Evolutionary conservation across 1,140 invertebrate species (phyloP).

Genomic region (Meloidogyne chitwoodi): DNA sequence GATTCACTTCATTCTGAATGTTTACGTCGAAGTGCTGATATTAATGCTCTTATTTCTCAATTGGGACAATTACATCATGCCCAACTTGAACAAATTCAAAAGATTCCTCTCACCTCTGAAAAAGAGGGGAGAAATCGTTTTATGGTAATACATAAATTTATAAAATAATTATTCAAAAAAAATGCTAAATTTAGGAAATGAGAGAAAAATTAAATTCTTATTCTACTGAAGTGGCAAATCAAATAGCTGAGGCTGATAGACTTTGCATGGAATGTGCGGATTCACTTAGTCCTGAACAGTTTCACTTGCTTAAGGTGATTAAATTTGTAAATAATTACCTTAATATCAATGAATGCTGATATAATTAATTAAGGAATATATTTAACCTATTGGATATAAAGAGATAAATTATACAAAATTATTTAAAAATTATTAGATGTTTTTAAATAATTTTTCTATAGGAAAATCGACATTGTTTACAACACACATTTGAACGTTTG

Average conservation of each 20-base stretch:
- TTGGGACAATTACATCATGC: constrained; percentile 14
- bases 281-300: constrained; percentile 34
- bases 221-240: constrained; percentile 21
- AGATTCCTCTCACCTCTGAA: not conserved
- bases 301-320: constrained; percentile 20
- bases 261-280: constrained; percentile 34
- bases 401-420: no score
- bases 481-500: constrained; percentile 25
- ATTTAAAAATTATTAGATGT: no score
- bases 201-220: constrained; percentile 28
- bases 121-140: not conserved
- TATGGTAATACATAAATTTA: no score
- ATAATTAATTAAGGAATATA: no score
- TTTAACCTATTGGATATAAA: no score
- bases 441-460: not conserved
- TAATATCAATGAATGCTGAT: not conserved
- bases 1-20: constrained; percentile 23
- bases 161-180: no score
- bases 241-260: constrained; percentile 28
- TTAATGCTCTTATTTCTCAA: constrained; percentile 14
- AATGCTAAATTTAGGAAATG: constrained; percentile 27
- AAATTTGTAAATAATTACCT: no score
- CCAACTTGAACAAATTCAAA: constrained; percentile 14
- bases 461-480: constrained; percentile 32
- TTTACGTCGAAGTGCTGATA: not conserved